These are phyloP conservation scores for Cremastobaeus sp. DNA, from an alignment of 2,888 invertebrate species.

Conservation along the genomic window DNA sequence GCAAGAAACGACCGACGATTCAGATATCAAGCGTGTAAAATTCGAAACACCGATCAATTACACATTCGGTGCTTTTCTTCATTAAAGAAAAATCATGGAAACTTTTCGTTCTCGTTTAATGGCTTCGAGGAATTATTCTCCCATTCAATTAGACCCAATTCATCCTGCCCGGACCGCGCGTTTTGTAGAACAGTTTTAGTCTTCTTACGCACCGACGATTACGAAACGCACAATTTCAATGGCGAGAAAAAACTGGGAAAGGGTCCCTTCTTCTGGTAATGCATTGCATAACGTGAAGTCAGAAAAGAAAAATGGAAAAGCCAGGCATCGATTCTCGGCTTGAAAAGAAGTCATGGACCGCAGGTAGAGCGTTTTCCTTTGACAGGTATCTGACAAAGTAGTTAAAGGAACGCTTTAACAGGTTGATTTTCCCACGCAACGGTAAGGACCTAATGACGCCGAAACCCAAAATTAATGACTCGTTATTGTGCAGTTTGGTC, in stretches of 20 bases:
- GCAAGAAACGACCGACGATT: background rate
- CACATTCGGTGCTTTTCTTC: too few relatives aligned
- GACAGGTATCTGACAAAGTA: slow-evolving; percentile 31
- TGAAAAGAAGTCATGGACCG: slow-evolving; percentile 8
- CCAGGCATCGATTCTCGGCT: background rate
- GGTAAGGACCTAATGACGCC: slow-evolving; percentile 22
- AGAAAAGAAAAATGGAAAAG: background rate
- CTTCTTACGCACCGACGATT: too few relatives aligned
- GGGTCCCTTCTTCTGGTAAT: too few relatives aligned
- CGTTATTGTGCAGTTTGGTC: slow-evolving; percentile 25
- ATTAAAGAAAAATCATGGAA: too few relatives aligned
- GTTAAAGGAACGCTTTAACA: slow-evolving; percentile 18
- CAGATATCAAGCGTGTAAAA: slow-evolving; percentile 5
- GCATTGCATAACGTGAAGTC: background rate
- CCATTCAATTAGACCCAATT: too few relatives aligned
- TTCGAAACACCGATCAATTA: too few relatives aligned
- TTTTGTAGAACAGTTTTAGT: too few relatives aligned
- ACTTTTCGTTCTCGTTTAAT: too few relatives aligned
- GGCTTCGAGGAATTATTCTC: too few relatives aligned
- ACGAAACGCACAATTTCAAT: too few relatives aligned
- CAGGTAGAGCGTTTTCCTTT: slow-evolving; percentile 30
- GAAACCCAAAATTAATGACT: slow-evolving; percentile 48
- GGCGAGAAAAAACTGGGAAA: too few relatives aligned
- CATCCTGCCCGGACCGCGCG: too few relatives aligned
- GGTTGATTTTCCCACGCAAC: slow-evolving; percentile 47